phyloP scores from a whole-genome alignment of 2,888 invertebrate species.

The Thecocarcelia acutangulata region DNA sequence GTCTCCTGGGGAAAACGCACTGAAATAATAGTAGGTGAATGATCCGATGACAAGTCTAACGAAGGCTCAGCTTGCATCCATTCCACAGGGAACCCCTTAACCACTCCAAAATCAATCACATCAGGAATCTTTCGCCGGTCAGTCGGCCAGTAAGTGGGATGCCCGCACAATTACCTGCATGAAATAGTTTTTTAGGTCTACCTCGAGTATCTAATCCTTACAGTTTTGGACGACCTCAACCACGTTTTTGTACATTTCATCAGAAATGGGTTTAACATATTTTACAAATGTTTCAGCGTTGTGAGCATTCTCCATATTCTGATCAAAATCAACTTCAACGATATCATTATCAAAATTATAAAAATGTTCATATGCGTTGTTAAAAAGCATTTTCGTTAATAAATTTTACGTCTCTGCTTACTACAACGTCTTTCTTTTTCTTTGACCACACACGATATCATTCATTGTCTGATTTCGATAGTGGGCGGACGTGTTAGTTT shows the following conservation, averaged over 20 bases:
- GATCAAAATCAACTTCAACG: constrained; percentile 46
- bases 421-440: constrained; percentile 49
- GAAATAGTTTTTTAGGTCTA: constrained; percentile 56
- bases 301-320: background rate
- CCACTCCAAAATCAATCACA: too few relatives aligned
- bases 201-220: constrained; percentile 47
- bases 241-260: constrained; percentile 30
- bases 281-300: background rate
- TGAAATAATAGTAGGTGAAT: too few relatives aligned
- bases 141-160: too few relatives aligned
- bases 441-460: too few relatives aligned
- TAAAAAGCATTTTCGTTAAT: constrained; percentile 56
- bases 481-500: too few relatives aligned
- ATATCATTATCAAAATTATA: constrained; percentile 6
- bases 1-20: too few relatives aligned
- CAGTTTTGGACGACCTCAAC: constrained; percentile 62
- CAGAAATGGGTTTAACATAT: background rate
- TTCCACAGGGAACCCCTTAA: too few relatives aligned
- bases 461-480: too few relatives aligned
- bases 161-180: too few relatives aligned
- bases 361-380: constrained; percentile 20
- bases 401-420: constrained; percentile 66
- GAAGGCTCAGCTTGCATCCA: too few relatives aligned
- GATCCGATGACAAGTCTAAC: too few relatives aligned
- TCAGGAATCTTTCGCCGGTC: too few relatives aligned